These are phyloP conservation scores for Thereva unica DNA, from an alignment of 2,888 invertebrate species.

Conservation along the genomic window DNA sequence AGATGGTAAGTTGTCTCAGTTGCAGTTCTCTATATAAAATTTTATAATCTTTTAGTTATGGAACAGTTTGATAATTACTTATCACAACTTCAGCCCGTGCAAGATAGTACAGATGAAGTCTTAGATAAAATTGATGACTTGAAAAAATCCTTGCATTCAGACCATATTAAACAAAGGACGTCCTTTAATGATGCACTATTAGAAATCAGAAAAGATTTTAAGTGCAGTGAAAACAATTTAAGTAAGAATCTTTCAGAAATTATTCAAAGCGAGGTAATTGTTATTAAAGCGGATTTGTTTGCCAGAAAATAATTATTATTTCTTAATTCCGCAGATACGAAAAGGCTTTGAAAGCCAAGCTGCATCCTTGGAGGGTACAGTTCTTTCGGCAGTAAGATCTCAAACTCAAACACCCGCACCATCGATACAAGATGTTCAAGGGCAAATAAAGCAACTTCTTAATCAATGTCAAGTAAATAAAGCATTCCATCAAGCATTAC, in stretches of 20 bases:
- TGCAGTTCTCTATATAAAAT: background rate
- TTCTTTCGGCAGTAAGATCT: slow-evolving; percentile 67
- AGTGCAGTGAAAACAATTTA: slow-evolving; percentile 52
- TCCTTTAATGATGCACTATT: slow-evolving; percentile 52
- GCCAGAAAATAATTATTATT: slow-evolving; percentile 1
- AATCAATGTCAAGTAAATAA: slow-evolving; percentile 76
- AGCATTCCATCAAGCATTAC: slow-evolving; percentile 89
- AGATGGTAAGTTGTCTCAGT: slow-evolving; percentile 68
- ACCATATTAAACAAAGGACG: slow-evolving; percentile 51
- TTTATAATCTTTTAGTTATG: slow-evolving; percentile 55
- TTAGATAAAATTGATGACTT: slow-evolving; percentile 51
- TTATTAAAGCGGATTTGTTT: background rate
- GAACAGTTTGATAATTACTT: slow-evolving; percentile 60
- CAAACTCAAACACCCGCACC: slow-evolving; percentile 77
- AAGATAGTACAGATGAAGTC: slow-evolving; percentile 54
- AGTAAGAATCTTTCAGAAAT: slow-evolving; percentile 54
- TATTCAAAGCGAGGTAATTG: slow-evolving; percentile 51
- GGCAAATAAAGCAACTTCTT: slow-evolving; percentile 71
- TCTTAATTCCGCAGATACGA: slow-evolving; percentile 47
- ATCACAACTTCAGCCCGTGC: slow-evolving; percentile 58
- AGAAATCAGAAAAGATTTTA: slow-evolving; percentile 55
- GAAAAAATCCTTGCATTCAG: slow-evolving; percentile 52
- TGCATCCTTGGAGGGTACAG: slow-evolving; percentile 63
- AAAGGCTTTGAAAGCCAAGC: slow-evolving; percentile 65
- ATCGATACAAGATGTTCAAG: slow-evolving; percentile 63